Percentiles rank a stretch among this genome's conserved stretches.
Evolutionary conservation across 2,113 vertebrate genomes (phyloP).

Genomic region (Rhynchomys soricoides): DNA sequence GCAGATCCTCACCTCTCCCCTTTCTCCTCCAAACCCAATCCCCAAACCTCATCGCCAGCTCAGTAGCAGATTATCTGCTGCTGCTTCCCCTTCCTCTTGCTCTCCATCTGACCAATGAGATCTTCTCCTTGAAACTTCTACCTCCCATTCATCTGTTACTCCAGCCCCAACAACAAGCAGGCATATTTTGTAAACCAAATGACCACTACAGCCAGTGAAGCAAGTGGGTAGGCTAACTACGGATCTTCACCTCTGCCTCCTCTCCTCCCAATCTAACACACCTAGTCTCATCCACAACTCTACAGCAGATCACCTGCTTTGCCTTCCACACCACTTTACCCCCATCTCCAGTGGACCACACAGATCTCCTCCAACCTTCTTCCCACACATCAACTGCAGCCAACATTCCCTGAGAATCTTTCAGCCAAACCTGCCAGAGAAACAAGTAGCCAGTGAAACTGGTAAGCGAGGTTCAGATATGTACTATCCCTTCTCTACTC

Average conservation of each 20-base stretch:
- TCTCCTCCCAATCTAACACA: neutral
- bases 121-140: neutral
- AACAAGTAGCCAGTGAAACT: neutral
- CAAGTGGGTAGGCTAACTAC: neutral
- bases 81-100: neutral
- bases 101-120: neutral
- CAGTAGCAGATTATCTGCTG: neutral
- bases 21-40: neutral
- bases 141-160: neutral
- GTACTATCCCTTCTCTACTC: neutral
- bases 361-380: neutral
- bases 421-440: neutral
- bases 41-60: neutral
- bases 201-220: neutral
- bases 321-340: neutral
- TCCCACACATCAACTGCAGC: neutral
- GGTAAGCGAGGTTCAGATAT: neutral
- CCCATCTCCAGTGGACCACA: neutral
- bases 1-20: neutral
- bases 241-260: too few relatives aligned
- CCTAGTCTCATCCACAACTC: neutral
- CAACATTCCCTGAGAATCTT: neutral
- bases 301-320: neutral
- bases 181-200: fast-evolving
- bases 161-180: neutral